Evolutionary conservation across 2,888 invertebrate species (phyloP).

Genomic region (Argyra leucocephala): DNA sequence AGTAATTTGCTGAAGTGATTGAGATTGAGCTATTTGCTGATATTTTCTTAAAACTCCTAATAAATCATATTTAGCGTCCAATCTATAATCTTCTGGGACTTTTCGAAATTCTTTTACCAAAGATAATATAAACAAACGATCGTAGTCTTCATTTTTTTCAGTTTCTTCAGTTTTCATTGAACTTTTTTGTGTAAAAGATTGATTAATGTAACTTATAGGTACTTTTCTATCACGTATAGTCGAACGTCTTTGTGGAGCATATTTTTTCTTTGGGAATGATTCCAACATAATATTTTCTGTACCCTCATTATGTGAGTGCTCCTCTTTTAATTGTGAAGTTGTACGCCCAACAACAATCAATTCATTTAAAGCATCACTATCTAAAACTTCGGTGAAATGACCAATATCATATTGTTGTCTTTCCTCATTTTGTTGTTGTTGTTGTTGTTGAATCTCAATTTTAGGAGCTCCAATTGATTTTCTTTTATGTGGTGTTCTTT

Average conservation of each 20-base stretch:
- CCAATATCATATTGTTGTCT: neutral
- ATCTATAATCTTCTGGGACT: neutral
- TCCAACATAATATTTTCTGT: neutral
- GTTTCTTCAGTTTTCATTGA: neutral
- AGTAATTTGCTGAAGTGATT: neutral
- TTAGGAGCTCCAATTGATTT: neutral
- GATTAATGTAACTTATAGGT: neutral
- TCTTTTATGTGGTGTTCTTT: neutral
- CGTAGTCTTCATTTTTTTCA: conserved; percentile 8
- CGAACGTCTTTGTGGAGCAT: neutral
- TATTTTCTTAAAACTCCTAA: conserved; percentile 7
- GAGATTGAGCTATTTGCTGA: neutral
- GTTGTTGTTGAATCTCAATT: neutral
- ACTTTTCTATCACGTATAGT: neutral
- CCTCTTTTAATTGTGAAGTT: neutral
- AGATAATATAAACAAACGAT: conserved; percentile 9
- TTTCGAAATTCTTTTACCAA: conserved; percentile 8
- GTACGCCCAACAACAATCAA: neutral
- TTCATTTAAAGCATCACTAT: neutral
- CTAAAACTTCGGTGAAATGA: neutral
- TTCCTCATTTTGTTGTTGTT: neutral
- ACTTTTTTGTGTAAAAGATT: neutral
- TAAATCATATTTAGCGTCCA: conserved; percentile 8
- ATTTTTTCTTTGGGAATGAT: neutral
- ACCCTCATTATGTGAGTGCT: neutral